Percentiles rank a stretch among this genome's conserved stretches.
Evolutionary conservation across 2,113 vertebrate genomes (phyloP).

Genomic region (Lycaon pictus): DNA sequence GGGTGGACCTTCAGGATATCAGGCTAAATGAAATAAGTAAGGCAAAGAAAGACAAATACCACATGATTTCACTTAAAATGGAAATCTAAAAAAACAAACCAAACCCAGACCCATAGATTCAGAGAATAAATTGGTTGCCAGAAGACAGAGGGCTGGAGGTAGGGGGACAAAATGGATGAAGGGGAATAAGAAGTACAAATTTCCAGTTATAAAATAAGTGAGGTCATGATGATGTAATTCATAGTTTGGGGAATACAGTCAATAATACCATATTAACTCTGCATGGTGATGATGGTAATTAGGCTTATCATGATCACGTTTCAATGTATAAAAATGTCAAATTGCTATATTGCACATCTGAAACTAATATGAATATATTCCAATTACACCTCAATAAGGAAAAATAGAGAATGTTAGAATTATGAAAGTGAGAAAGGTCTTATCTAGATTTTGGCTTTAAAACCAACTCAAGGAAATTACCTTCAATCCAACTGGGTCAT

Average conservation of each 20-base stretch:
- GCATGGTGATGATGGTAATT: neutral
- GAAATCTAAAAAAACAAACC: neutral
- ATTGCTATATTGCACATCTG: neutral
- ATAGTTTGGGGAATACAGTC: neutral
- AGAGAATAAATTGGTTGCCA: neutral
- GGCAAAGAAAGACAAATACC: neutral
- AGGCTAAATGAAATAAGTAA: neutral
- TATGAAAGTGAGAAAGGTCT: neutral
- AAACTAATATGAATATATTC: neutral
- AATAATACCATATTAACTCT: neutral
- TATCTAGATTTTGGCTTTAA: constrained; percentile 12
- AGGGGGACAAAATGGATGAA: neutral
- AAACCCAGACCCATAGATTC: neutral
- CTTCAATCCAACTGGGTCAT: neutral
- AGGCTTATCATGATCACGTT: neutral
- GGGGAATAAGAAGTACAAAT: neutral
- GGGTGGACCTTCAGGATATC: neutral
- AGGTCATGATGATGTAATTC: neutral
- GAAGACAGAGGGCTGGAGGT: neutral
- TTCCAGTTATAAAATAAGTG: neutral
- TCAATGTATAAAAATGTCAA: neutral
- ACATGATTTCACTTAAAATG: neutral
- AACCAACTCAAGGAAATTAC: neutral
- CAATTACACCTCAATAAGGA: neutral
- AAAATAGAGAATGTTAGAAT: neutral